These are phyloP conservation scores for Psammodynastes pulverulentus DNA, from an alignment of 2,113 vertebrate genomes.

Conservation along the genomic window DNA sequence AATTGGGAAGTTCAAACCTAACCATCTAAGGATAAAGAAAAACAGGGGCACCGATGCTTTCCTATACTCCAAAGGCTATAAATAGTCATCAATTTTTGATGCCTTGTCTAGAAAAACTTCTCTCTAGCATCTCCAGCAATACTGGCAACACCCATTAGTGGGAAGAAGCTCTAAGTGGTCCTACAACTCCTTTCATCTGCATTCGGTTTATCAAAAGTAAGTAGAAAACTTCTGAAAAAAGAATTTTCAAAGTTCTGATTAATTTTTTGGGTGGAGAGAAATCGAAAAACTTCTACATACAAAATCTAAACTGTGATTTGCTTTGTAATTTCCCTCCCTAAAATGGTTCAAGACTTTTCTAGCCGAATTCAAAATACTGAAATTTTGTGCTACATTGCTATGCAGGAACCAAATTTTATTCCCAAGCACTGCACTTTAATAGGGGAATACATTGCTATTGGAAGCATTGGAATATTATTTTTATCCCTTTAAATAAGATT, in stretches of 20 bases:
- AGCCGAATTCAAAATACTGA: background rate
- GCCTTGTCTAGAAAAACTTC: background rate
- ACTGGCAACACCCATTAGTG: fast-evolving
- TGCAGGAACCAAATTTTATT: background rate
- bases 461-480: background rate
- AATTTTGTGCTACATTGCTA: background rate
- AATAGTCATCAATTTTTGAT: background rate
- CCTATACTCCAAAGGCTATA: background rate
- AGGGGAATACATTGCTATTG: background rate
- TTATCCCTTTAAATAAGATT: background rate
- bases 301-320: background rate
- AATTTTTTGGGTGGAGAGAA: background rate
- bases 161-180: background rate
- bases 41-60: fast-evolving
- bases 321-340: background rate
- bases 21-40: background rate
- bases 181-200: background rate
- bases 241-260: background rate
- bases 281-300: background rate
- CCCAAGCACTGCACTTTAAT: background rate
- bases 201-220: constrained; percentile 39
- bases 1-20: background rate
- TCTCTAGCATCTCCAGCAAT: background rate
- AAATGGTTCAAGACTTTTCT: background rate
- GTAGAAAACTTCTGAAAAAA: background rate